These are phyloP conservation scores for Tanytarsus gracilentus DNA, from an alignment of 2,888 invertebrate genomes.

Conservation along the genomic window DNA sequence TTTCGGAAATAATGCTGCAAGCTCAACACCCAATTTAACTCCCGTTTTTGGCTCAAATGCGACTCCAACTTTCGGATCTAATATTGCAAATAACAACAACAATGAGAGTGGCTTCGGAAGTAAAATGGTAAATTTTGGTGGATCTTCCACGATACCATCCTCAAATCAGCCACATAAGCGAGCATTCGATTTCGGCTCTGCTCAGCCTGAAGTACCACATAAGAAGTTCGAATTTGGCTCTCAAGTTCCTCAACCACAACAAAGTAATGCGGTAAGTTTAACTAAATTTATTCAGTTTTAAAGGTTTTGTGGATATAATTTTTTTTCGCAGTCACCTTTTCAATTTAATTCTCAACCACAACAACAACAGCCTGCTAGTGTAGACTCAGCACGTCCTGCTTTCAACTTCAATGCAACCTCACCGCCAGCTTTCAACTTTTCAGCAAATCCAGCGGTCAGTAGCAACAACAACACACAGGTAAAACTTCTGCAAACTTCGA, in stretches of 20 bases:
- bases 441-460: slow-evolving; percentile 22
- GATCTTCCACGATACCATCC: slow-evolving; percentile 6
- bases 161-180: slow-evolving; percentile 6
- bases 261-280: background rate
- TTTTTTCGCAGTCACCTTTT: background rate
- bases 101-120: slow-evolving; percentile 23
- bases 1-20: slow-evolving; percentile 25
- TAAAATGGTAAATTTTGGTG: slow-evolving; percentile 31
- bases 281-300: background rate
- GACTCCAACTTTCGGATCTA: slow-evolving; percentile 30
- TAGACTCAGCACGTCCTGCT: too few species aligned
- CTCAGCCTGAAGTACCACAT: background rate
- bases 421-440: slow-evolving; percentile 25
- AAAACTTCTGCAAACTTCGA: too few species aligned
- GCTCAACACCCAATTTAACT: slow-evolving; percentile 30
- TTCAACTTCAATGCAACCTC: slow-evolving; percentile 29
- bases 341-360: background rate
- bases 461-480: background rate
- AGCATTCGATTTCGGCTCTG: slow-evolving; percentile 5
- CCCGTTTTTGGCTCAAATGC: slow-evolving; percentile 31
- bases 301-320: background rate
- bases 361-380: too few species aligned
- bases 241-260: slow-evolving; percentile 1
- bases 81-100: slow-evolving; percentile 17
- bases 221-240: slow-evolving; percentile 19